phyloP scores from a whole-genome alignment of 2,113 vertebrate species.

The Equus quagga region DNA sequence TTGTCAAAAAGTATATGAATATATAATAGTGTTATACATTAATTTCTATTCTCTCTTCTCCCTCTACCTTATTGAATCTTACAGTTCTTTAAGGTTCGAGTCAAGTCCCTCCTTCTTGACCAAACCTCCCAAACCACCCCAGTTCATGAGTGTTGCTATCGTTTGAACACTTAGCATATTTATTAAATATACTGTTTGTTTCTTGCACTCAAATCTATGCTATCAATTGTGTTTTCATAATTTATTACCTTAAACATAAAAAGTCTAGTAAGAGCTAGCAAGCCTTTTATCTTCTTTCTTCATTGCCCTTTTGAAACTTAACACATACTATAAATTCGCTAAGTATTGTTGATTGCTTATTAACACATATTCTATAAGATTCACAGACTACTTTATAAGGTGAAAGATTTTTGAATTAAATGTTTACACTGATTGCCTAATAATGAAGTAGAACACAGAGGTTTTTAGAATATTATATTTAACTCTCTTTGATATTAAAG shows the following conservation, averaged over 20 bases:
- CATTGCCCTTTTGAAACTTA: neutral
- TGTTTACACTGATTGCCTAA: neutral
- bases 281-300: neutral
- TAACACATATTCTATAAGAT: neutral
- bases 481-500: neutral
- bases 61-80: neutral
- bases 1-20: neutral
- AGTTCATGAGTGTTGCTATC: neutral
- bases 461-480: neutral
- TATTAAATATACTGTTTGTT: neutral
- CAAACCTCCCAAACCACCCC: neutral
- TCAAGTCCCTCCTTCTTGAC: neutral
- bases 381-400: neutral
- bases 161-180: neutral
- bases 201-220: neutral
- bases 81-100: neutral
- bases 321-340: neutral
- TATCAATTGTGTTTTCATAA: neutral
- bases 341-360: neutral
- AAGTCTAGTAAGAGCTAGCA: neutral
- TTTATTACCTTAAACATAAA: neutral
- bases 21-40: neutral
- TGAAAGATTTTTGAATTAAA: neutral
- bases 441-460: neutral
- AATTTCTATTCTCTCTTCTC: neutral